Conservation (phyloP, 2,113 vertebrate genomes). For the Scomber colias region DNA sequence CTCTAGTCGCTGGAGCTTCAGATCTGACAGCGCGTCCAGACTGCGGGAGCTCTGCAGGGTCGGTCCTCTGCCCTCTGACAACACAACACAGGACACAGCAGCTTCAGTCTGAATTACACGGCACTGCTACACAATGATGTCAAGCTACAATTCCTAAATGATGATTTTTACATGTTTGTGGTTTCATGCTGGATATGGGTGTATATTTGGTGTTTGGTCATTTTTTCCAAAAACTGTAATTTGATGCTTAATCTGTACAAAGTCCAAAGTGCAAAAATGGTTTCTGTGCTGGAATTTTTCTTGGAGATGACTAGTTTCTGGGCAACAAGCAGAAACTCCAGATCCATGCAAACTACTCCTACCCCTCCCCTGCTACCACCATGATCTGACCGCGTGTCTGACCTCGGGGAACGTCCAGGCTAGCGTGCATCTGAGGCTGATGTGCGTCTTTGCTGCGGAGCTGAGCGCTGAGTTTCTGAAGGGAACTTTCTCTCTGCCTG, state of each 20-base stretch:
- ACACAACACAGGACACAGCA: background rate
- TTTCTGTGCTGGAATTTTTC: too few species aligned
- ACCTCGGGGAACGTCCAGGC: constrained; percentile 86
- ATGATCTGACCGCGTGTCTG: background rate
- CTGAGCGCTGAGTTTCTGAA: constrained; percentile 83
- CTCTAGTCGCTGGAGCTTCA: constrained; percentile 85
- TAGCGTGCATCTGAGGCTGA: constrained; percentile 84
- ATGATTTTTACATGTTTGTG: background rate
- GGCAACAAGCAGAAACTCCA: too few species aligned
- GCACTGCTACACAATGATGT: too few species aligned
- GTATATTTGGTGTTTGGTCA: too few species aligned
- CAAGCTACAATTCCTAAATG: background rate
- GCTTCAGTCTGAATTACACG: background rate
- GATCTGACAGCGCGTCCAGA: constrained; percentile 81
- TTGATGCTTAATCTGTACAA: too few species aligned
- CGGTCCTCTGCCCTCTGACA: constrained; percentile 78
- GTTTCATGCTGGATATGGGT: too few species aligned
- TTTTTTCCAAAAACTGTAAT: too few species aligned
- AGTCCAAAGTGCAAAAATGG: too few species aligned
- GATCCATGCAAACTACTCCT: background rate
- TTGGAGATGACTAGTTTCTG: too few species aligned
- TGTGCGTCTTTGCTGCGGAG: constrained; percentile 83
- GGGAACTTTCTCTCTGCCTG: constrained; percentile 84
- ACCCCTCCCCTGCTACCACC: background rate
- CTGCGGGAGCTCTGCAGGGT: constrained; percentile 85